These are phyloP conservation scores for Beris chalybata DNA, from an alignment of 2,888 invertebrate species.

Conservation along the genomic window DNA sequence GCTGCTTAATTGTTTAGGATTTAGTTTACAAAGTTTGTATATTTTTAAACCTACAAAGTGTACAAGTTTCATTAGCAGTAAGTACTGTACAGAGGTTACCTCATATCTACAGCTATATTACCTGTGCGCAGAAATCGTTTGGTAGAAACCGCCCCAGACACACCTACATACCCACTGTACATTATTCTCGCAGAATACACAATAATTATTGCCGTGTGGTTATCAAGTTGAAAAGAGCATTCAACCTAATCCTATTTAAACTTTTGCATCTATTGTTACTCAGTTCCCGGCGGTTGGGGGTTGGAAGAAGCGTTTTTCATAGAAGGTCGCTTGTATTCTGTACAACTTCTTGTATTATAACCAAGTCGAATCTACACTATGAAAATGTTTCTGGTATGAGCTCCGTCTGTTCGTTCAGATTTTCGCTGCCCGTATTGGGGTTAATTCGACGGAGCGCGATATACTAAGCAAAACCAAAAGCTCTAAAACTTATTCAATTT, in stretches of 20 bases:
- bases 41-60: too few relatives aligned
- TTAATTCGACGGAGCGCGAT: conserved; percentile 29
- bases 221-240: conserved; percentile 32
- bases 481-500: conserved; percentile 44
- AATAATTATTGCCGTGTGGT: conserved; percentile 29
- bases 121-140: too few relatives aligned
- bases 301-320: not conserved
- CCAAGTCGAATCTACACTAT: not conserved
- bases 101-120: too few relatives aligned
- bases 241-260: conserved; percentile 33
- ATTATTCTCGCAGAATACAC: conserved; percentile 22
- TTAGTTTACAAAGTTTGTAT: too few relatives aligned
- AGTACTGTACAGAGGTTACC: too few relatives aligned
- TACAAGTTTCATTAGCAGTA: too few relatives aligned
- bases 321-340: not conserved
- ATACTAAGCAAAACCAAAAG: conserved; percentile 28
- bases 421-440: conserved; percentile 23
- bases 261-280: conserved; percentile 31
- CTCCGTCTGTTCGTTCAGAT: conserved; percentile 6
- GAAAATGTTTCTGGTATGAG: not conserved
- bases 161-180: not conserved
- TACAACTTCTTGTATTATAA: not conserved
- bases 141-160: too few relatives aligned
- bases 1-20: too few relatives aligned
- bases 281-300: not conserved